phyloP scores from a whole-genome alignment of 2,797 vertebrate genomes.

The Lutjanus campechanus region DNA sequence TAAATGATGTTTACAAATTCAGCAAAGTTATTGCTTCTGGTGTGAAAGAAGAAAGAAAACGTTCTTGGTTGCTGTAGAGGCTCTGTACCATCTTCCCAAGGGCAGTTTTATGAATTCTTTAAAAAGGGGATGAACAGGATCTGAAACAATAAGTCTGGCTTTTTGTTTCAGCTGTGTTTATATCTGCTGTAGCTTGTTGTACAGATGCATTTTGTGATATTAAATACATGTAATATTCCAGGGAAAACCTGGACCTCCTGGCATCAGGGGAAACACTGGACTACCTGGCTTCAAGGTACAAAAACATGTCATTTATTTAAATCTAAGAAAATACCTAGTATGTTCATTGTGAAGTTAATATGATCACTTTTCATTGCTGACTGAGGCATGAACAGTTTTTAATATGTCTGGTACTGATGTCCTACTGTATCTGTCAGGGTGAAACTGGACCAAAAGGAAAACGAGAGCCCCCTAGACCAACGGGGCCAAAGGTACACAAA shows the following conservation, averaged over 20 bases:
- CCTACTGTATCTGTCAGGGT: constrained; percentile 63
- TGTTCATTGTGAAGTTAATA: background rate
- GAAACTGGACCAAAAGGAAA: constrained; percentile 68
- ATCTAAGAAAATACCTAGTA: background rate
- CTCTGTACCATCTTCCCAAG: too few relatives aligned
- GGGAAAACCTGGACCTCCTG: constrained; percentile 78
- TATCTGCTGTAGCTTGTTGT: background rate
- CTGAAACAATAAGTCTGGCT: too few relatives aligned
- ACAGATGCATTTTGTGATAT: background rate
- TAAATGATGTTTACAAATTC: too few relatives aligned
- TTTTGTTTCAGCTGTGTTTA: too few relatives aligned
- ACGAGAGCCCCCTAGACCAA: constrained; percentile 71
- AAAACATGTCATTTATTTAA: background rate
- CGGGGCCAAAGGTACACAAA: constrained; percentile 79
- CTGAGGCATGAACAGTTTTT: background rate
- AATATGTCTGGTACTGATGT: constrained; percentile 6
- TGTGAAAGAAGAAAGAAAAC: too few relatives aligned
- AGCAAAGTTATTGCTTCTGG: too few relatives aligned
- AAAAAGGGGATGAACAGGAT: too few relatives aligned
- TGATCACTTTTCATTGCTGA: background rate
- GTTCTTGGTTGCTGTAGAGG: too few relatives aligned
- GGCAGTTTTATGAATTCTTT: too few relatives aligned
- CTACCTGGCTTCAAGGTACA: constrained; percentile 77
- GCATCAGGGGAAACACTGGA: constrained; percentile 76
- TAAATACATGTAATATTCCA: constrained; percentile 45